A percentile compares a stretch with the other conserved stretches of the same genome.
phyloP scores from a whole-genome alignment of 2,113 vertebrate genomes.

The Scytalopus superciliaris region DNA sequence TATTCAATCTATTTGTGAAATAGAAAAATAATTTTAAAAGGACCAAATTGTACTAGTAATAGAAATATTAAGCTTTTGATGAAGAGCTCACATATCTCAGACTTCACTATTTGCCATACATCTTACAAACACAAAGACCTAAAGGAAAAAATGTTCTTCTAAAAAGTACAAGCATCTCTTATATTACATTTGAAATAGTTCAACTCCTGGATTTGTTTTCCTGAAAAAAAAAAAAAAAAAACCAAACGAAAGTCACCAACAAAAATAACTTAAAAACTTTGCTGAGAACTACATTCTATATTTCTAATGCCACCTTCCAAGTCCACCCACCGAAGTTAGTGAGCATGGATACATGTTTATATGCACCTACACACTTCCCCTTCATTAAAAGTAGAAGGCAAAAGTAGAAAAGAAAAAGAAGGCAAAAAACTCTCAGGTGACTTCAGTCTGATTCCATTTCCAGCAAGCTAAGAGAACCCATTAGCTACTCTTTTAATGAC shows the following conservation, averaged over 20 bases:
- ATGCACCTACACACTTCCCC: not conserved
- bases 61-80: not conserved
- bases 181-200: not conserved
- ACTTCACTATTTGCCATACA: not conserved
- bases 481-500: not conserved
- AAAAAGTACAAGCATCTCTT: not conserved
- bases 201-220: not conserved
- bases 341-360: slow-evolving; percentile 49
- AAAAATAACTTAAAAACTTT: not conserved
- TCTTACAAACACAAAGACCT: not conserved
- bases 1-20: not conserved
- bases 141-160: not conserved
- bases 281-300: not conserved
- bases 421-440: slow-evolving; percentile 25
- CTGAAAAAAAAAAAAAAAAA: not conserved
- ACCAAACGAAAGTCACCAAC: not conserved
- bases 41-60: not conserved
- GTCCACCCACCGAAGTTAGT: not conserved
- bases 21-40: not conserved
- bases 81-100: not conserved
- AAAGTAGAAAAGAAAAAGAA: not conserved
- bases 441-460: not conserved
- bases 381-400: not conserved
- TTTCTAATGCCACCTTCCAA: slow-evolving; percentile 29
- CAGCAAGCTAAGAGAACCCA: not conserved